Conservation (phyloP, 2,888 invertebrate species). For the Petrophora chlorosata region DNA sequence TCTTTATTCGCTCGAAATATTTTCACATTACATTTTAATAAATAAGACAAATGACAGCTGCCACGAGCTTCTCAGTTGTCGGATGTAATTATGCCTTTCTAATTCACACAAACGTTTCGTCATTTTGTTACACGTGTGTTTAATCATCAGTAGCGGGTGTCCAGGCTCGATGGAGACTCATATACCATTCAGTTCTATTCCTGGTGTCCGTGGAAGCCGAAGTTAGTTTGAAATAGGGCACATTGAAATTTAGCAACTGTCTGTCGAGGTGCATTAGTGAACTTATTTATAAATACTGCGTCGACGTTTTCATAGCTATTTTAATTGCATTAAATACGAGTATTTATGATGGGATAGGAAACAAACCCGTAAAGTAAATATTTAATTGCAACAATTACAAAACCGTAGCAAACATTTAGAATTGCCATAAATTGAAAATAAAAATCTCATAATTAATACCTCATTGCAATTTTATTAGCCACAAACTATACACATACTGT, state of each 20-base stretch:
- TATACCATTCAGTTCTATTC: conserved; percentile 49
- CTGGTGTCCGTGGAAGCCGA: conserved; percentile 63
- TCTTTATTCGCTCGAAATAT: conserved; percentile 11
- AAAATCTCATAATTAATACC: conserved; percentile 6
- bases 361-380: too few relatives aligned
- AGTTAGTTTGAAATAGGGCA: conserved; percentile 74
- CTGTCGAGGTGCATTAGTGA: conserved; percentile 51
- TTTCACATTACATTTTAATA: conserved; percentile 12
- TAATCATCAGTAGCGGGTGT: conserved; percentile 43
- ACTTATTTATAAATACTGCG: conserved; percentile 74
- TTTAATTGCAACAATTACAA: too few relatives aligned
- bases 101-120: conserved; percentile 33
- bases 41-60: conserved; percentile 11
- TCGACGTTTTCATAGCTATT: conserved; percentile 33
- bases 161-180: conserved; percentile 45
- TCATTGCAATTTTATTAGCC: conserved; percentile 7
- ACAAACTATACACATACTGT: background rate
- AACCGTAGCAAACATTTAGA: conserved; percentile 16
- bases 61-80: conserved; percentile 23
- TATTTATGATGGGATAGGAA: too few relatives aligned
- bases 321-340: too few relatives aligned
- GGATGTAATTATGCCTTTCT: conserved; percentile 36
- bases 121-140: conserved; percentile 35
- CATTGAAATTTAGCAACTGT: conserved; percentile 83
- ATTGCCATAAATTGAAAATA: conserved; percentile 15